Percentiles rank a stretch among this genome's conserved stretches.
Evolutionary conservation across 2,113 vertebrate species (phyloP).

Genomic region (Erythrolamprus reginae): DNA sequence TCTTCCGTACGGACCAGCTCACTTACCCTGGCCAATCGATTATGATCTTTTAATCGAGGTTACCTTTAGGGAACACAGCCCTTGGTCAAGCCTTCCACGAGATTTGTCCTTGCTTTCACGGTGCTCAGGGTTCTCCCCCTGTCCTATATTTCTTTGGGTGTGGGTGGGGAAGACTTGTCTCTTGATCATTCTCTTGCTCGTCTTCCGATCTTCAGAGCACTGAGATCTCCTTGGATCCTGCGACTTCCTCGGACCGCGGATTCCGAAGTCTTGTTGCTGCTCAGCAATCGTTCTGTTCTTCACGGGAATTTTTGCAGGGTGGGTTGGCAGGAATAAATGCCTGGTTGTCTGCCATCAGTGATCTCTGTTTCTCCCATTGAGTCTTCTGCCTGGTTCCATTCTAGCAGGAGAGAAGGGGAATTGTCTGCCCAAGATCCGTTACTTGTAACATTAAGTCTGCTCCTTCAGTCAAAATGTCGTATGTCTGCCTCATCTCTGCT

Average conservation of each 20-base stretch:
- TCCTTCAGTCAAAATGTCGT: neutral
- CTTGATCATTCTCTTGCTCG: neutral
- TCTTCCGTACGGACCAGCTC: neutral
- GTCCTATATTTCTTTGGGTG: neutral
- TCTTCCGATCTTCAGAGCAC: neutral
- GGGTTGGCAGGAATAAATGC: neutral
- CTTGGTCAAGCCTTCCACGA: slow-evolving; percentile 9
- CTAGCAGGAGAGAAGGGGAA: neutral
- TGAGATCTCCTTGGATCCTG: neutral
- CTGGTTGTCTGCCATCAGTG: neutral
- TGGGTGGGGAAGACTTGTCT: neutral
- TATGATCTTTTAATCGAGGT: slow-evolving; percentile 29
- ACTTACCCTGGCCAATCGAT: neutral
- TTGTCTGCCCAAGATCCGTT: neutral
- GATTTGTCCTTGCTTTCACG: neutral
- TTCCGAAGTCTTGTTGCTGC: neutral
- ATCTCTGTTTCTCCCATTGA: neutral
- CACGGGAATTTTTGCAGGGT: neutral
- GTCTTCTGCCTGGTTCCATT: neutral
- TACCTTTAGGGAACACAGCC: slow-evolving; percentile 20
- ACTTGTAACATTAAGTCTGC: neutral
- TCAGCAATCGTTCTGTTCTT: neutral
- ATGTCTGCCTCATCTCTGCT: neutral
- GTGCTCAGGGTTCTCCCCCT: neutral
- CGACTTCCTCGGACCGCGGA: neutral